These are phyloP conservation scores for Apodemia duryi DNA, from an alignment of 2,888 invertebrate genomes.

Conservation along the genomic window DNA sequence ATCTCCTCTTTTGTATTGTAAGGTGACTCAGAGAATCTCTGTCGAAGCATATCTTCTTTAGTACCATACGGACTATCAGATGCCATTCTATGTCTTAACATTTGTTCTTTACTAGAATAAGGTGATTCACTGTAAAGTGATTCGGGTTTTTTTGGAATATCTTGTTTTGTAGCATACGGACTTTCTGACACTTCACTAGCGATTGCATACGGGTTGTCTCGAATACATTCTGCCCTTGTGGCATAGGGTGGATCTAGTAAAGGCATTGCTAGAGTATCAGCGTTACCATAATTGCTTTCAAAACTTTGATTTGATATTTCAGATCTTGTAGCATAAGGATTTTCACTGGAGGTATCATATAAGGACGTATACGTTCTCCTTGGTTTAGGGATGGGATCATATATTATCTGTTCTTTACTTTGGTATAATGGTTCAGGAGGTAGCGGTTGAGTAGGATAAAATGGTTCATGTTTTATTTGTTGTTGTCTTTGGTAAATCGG, in stretches of 20 bases:
- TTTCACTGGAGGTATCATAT: slow-evolving; percentile 69
- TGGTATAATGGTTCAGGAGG: slow-evolving; percentile 76
- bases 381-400: slow-evolving; percentile 75
- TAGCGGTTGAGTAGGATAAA: slow-evolving; percentile 72
- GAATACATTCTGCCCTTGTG: slow-evolving; percentile 45
- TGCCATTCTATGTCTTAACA: slow-evolving; percentile 57
- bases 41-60: slow-evolving; percentile 74
- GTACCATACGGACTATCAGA: slow-evolving; percentile 67
- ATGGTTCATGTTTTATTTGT: slow-evolving; percentile 71
- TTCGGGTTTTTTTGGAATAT: slow-evolving; percentile 53
- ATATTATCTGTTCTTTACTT: slow-evolving; percentile 72
- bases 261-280: slow-evolving; percentile 61
- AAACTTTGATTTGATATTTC: slow-evolving; percentile 67
- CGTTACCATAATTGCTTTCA: slow-evolving; percentile 67
- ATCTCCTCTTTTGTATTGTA: slow-evolving; percentile 73
- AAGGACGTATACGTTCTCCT: slow-evolving; percentile 70
- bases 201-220: slow-evolving; percentile 41
- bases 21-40: slow-evolving; percentile 72
- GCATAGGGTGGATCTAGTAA: slow-evolving; percentile 59
- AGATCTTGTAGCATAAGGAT: slow-evolving; percentile 62
- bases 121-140: slow-evolving; percentile 62
- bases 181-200: slow-evolving; percentile 40
- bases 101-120: slow-evolving; percentile 71
- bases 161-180: slow-evolving; percentile 39
- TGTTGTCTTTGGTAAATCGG: slow-evolving; percentile 77